These are phyloP conservation scores for Perognathus longimembris DNA, from an alignment of 2,113 vertebrate species.

Conservation along the genomic window DNA sequence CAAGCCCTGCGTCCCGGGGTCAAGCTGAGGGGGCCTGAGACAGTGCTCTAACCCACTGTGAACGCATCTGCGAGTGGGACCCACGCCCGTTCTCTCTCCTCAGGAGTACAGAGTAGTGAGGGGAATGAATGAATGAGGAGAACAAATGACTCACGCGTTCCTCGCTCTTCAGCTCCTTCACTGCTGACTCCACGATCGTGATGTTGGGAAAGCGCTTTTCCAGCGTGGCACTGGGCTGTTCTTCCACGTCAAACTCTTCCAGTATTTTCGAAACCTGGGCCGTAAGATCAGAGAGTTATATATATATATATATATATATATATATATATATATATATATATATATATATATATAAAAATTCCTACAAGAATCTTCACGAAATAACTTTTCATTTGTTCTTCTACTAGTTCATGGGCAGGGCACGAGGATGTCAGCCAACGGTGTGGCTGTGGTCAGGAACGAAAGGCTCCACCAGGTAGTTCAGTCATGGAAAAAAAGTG, in stretches of 20 bases:
- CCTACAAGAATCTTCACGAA: slow-evolving; percentile 25
- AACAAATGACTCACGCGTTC: slow-evolving; percentile 87
- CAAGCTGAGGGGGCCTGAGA: too few relatives aligned
- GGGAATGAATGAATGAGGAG: too few relatives aligned
- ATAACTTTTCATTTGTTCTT: neutral
- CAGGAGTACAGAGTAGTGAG: too few relatives aligned
- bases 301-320: neutral
- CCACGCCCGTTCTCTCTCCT: too few relatives aligned
- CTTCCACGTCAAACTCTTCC: slow-evolving; percentile 96
- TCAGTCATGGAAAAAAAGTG: too few relatives aligned
- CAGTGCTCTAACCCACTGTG: too few relatives aligned
- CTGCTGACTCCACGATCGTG: slow-evolving; percentile 92
- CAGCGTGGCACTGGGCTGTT: slow-evolving; percentile 89
- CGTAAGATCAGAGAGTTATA: slow-evolving; percentile 34
- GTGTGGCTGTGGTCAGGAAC: neutral
- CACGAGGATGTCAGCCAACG: neutral
- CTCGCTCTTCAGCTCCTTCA: slow-evolving; percentile 88
- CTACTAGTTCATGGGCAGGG: neutral
- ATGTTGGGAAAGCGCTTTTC: slow-evolving; percentile 92
- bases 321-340: neutral
- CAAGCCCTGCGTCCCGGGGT: too few relatives aligned
- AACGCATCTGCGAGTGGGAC: too few relatives aligned
- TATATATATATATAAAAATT: too few relatives aligned
- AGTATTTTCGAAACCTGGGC: slow-evolving; percentile 92
- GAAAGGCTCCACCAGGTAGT: too few relatives aligned